Conservation (phyloP, 2,113 vertebrate species). For the Elgaria multicarinata region DNA sequence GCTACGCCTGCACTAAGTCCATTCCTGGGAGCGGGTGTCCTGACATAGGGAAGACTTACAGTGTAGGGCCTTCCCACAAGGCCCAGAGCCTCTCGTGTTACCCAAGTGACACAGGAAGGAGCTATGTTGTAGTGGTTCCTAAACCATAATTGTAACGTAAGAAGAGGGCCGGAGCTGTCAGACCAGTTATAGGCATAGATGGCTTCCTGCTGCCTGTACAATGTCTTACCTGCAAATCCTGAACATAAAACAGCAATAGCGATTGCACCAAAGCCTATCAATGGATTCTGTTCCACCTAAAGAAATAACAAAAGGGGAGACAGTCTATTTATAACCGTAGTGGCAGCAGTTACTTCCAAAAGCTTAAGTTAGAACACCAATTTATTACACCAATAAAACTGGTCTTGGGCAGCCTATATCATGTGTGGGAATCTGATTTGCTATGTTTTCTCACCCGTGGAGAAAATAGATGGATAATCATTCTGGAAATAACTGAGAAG, state of each 20-base stretch:
- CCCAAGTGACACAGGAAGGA: neutral
- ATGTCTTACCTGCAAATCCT: constrained; percentile 93
- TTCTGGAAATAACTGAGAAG: neutral
- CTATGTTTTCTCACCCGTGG: accelerated
- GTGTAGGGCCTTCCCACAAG: neutral
- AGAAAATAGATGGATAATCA: neutral
- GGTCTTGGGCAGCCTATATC: neutral
- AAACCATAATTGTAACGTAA: neutral
- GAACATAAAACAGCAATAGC: constrained; percentile 93
- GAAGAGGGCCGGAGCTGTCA: neutral
- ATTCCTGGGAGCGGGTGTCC: no score
- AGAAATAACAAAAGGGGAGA: constrained; percentile 47
- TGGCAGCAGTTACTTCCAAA: neutral
- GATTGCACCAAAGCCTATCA: constrained; percentile 88
- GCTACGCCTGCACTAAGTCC: no score
- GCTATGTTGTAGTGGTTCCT: neutral
- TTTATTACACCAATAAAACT: neutral
- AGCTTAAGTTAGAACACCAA: neutral
- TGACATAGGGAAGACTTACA: neutral
- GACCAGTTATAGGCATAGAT: neutral
- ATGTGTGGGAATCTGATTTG: neutral
- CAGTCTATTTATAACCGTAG: neutral
- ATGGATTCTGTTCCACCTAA: constrained; percentile 92
- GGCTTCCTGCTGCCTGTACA: neutral
- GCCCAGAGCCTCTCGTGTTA: neutral